Conservation (phyloP, 2,888 invertebrate species). For the Drosophila prostipennis region DNA sequence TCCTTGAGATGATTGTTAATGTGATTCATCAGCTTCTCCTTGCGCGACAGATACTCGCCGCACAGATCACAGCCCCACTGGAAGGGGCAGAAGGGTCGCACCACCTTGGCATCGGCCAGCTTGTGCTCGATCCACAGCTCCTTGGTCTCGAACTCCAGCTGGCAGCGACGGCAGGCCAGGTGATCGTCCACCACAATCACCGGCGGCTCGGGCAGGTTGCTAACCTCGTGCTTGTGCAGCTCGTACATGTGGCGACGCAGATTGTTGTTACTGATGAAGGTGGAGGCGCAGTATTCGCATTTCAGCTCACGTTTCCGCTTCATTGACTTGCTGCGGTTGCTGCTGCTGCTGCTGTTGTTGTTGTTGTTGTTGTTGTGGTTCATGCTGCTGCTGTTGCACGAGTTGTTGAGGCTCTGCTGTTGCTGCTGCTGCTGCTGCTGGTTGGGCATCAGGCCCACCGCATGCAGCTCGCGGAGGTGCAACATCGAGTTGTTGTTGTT, state of each 20-base stretch:
- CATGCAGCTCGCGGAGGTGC: conserved; percentile 81
- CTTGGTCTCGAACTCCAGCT: conserved; percentile 80
- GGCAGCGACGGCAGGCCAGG: conserved; percentile 81
- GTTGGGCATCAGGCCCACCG: conserved; percentile 81
- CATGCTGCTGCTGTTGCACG: conserved; percentile 55
- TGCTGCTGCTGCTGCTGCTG: conserved; percentile 58
- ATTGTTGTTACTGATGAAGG: conserved; percentile 84
- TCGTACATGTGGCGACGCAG: conserved; percentile 84
- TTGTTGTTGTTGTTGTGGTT: conserved; percentile 43
- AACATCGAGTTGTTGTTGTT: conserved; percentile 74
- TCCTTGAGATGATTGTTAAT: conserved; percentile 83
- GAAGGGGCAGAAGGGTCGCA: conserved; percentile 82
- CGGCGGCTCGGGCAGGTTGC: conserved; percentile 79
- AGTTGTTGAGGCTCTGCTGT: conserved; percentile 50
- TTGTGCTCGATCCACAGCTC: conserved; percentile 84
- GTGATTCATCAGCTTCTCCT: conserved; percentile 84
- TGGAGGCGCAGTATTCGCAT: conserved; percentile 84
- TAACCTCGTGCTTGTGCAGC: conserved; percentile 83
- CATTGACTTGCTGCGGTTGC: conserved; percentile 64
- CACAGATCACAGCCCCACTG: conserved; percentile 84
- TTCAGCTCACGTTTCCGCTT: conserved; percentile 83
- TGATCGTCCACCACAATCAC: conserved; percentile 81
- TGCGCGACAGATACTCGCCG: conserved; percentile 83
- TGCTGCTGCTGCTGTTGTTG: conserved; percentile 49
- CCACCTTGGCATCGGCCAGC: conserved; percentile 81